Evolutionary conservation across 2,888 invertebrate genomes (phyloP).

Genomic region (Quadriops clusia): DNA sequence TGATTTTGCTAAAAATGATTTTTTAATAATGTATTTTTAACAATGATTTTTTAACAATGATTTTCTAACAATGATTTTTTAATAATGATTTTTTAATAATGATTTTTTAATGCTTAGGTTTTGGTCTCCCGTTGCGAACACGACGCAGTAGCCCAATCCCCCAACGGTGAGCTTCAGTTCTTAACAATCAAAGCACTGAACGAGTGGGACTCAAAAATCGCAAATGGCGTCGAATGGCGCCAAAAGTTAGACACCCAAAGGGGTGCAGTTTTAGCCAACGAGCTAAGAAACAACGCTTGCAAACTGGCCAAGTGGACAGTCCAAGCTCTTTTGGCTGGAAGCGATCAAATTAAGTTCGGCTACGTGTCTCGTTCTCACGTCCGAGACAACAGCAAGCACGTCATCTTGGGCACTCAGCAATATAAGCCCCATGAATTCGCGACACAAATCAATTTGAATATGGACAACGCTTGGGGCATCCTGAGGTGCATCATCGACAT

Average conservation of each 20-base stretch:
- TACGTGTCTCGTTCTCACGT: conserved; percentile 94
- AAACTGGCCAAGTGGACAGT: conserved; percentile 99
- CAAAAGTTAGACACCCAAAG: conserved; percentile 95
- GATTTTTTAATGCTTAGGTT: too few relatives aligned
- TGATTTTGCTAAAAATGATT: too few relatives aligned
- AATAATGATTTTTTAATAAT: too few relatives aligned
- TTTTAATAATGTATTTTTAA: too few relatives aligned
- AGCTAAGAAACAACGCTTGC: conserved; percentile 97
- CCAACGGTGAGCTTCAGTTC: conserved; percentile 82
- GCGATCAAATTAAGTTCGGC: conserved; percentile 96
- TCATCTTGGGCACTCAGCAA: conserved; percentile 93
- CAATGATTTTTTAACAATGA: too few relatives aligned
- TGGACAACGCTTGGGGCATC: conserved; percentile 99
- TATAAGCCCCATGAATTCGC: conserved; percentile 98
- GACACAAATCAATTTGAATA: conserved; percentile 94
- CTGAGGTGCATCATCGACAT: conserved; percentile 94
- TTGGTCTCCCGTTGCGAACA: conserved; percentile 93
- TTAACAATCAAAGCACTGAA: conserved; percentile 94
- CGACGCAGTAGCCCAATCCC: conserved; percentile 84
- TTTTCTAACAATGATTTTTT: too few relatives aligned
- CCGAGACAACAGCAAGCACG: conserved; percentile 90
- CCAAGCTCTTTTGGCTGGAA: conserved; percentile 74
- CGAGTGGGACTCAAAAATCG: conserved; percentile 96
- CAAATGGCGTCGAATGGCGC: conserved; percentile 97
- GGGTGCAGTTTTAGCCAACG: conserved; percentile 96